Conservation (phyloP, 2,888 invertebrate genomes). For the Shargacucullia verbasci region DNA sequence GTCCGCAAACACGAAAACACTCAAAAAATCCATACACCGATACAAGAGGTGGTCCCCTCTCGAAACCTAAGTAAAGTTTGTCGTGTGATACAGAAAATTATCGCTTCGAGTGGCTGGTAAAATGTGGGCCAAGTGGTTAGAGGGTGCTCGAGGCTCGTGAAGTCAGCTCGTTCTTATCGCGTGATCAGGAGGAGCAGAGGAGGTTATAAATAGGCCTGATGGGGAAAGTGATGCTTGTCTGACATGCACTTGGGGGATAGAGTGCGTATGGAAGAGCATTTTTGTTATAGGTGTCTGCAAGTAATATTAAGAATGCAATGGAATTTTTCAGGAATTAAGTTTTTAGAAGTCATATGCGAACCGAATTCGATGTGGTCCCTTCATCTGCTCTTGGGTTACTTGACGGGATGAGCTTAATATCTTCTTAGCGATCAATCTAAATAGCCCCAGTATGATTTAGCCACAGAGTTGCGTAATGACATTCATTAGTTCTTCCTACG, state of each 20-base stretch:
- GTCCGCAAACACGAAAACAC: conserved; percentile 34
- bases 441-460: no score
- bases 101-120: conserved; percentile 56
- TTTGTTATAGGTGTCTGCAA: not conserved
- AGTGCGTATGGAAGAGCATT: conserved; percentile 11
- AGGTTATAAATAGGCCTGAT: conserved; percentile 54
- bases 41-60: conserved; percentile 31
- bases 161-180: conserved; percentile 60
- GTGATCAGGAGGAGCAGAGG: conserved; percentile 46
- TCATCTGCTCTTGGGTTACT: no score
- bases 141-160: conserved; percentile 44
- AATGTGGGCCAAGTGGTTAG: conserved; percentile 63
- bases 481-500: no score
- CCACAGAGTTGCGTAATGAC: no score
- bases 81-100: conserved; percentile 62
- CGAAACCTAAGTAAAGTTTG: conserved; percentile 53
- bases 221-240: conserved; percentile 52
- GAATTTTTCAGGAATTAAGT: no score
- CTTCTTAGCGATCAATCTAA: no score
- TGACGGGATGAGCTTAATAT: no score
- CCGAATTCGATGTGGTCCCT: no score
- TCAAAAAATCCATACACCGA: conserved; percentile 22
- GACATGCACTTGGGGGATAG: conserved; percentile 20
- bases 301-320: no score
- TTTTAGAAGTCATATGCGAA: no score